phyloP scores from a whole-genome alignment of 2,888 invertebrate species.

The Gasteruption jaculator region DNA sequence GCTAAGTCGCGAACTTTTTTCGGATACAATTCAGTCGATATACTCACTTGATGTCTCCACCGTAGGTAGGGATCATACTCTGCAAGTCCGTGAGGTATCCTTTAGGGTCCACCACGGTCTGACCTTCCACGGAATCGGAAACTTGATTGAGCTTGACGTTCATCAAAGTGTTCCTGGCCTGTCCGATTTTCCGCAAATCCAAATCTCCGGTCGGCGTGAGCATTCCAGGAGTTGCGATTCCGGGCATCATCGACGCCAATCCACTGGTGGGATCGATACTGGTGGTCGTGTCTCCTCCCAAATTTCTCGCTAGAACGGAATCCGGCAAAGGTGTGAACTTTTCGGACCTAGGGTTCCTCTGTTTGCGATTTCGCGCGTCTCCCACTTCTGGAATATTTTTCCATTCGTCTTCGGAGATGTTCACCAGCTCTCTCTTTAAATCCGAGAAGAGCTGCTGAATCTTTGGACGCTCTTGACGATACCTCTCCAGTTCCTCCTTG shows the following conservation, averaged over 20 bases:
- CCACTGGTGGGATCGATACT: constrained; percentile 84
- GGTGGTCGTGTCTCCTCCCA: constrained; percentile 75
- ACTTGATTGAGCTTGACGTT: constrained; percentile 84
- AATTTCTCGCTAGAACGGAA: constrained; percentile 82
- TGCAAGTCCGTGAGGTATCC: constrained; percentile 99
- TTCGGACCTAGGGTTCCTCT: constrained; percentile 90
- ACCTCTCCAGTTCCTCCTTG: constrained; percentile 91
- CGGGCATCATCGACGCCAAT: constrained; percentile 81
- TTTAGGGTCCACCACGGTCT: constrained; percentile 99
- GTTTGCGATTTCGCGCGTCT: constrained; percentile 95
- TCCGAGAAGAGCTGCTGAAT: constrained; percentile 99
- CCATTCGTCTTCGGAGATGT: constrained; percentile 92
- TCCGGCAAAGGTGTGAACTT: constrained; percentile 98
- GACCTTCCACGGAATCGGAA: constrained; percentile 97
- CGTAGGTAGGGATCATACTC: constrained; percentile 98
- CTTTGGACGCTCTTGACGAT: constrained; percentile 96
- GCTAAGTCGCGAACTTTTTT: not conserved
- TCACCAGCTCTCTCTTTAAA: constrained; percentile 80
- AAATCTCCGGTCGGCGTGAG: constrained; percentile 85
- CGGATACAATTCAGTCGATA: not conserved
- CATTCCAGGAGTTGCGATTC: constrained; percentile 81
- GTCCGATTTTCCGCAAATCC: constrained; percentile 97
- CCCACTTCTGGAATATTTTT: constrained; percentile 97
- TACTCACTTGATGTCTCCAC: constrained; percentile 85
- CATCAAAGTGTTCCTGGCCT: constrained; percentile 98